Conservation (phyloP, 2,797 vertebrate genomes). For the Mallotus villosus region DNA sequence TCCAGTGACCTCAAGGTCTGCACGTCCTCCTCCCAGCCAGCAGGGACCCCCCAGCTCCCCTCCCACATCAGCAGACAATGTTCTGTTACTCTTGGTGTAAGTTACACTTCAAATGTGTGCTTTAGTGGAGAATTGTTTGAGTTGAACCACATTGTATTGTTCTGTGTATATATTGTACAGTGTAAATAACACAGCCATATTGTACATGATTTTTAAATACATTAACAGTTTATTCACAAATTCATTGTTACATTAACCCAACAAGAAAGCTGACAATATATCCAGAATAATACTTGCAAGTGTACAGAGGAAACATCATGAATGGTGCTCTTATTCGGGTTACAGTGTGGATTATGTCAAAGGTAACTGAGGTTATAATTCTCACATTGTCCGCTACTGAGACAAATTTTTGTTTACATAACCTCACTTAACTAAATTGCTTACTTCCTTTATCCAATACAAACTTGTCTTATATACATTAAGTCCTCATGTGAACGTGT, state of each 20-base stretch:
- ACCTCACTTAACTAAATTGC: no score
- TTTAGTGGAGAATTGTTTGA: no score
- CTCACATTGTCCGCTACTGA: no score
- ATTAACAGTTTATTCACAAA: not conserved
- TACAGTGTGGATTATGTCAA: no score
- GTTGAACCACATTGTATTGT: not conserved
- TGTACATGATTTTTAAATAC: not conserved
- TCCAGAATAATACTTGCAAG: not conserved
- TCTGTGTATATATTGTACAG: no score
- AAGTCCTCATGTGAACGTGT: not conserved
- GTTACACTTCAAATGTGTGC: not conserved
- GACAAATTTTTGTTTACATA: no score
- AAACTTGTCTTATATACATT: not conserved
- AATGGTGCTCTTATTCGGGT: no score
- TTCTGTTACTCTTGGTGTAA: not conserved
- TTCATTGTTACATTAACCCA: not conserved
- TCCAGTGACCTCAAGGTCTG: constrained; percentile 62
- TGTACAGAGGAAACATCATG: no score
- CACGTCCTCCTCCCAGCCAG: constrained; percentile 50
- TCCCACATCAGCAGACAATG: constrained; percentile 59
- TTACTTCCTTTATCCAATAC: not conserved
- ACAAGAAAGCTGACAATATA: not conserved
- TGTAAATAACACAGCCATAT: no score
- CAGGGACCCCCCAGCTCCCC: constrained; percentile 44
- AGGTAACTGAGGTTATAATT: no score